Evolutionary conservation across 2,113 vertebrate genomes (phyloP).

Genomic region (Artemisiospiza belli): DNA sequence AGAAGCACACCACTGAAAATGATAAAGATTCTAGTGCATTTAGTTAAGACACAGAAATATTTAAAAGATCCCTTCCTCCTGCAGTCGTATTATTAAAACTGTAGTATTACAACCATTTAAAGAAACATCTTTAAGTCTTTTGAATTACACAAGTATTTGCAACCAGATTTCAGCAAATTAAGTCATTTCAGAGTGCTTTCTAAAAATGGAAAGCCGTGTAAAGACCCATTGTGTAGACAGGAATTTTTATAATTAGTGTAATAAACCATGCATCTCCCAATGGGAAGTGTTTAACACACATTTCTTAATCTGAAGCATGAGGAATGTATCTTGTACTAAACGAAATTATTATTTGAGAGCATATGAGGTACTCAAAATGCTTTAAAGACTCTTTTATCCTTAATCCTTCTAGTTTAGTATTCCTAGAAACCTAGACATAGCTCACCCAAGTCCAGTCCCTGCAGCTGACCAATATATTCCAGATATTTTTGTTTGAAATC

Average conservation of each 20-base stretch:
- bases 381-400: background rate
- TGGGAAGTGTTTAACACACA: background rate
- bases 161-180: background rate
- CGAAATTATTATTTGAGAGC: background rate
- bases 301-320: background rate
- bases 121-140: background rate
- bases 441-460: background rate
- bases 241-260: background rate
- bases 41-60: background rate
- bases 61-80: slow-evolving; percentile 13
- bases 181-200: background rate
- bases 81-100: background rate
- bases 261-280: background rate
- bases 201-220: background rate
- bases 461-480: background rate
- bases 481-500: background rate
- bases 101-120: background rate
- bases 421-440: background rate
- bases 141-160: background rate
- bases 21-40: slow-evolving; percentile 13
- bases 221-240: background rate
- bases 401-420: background rate
- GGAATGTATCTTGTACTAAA: background rate
- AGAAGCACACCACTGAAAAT: slow-evolving; percentile 26
- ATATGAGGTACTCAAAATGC: background rate